These are phyloP conservation scores for Hartigia nigra DNA, from an alignment of 2,888 invertebrate genomes.

Conservation along the genomic window DNA sequence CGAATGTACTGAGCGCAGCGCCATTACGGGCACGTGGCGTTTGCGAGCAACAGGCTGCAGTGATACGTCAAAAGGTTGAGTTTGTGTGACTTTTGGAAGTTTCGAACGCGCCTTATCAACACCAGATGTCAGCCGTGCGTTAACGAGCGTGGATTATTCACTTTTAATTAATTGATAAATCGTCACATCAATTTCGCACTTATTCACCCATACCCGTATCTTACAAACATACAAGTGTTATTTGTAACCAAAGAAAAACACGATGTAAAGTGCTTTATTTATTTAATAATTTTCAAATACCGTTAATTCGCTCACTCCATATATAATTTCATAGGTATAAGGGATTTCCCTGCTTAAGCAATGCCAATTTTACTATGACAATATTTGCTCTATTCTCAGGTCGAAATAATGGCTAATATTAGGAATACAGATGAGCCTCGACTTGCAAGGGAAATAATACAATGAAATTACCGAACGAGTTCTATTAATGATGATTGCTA, in stretches of 20 bases:
- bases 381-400: no score
- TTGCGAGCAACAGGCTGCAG: not conserved
- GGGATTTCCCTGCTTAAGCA: no score
- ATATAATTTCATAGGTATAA: no score
- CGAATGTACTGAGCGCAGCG: not conserved
- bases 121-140: not conserved
- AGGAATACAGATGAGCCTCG: no score
- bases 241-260: no score
- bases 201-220: not conserved
- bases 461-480: not conserved
- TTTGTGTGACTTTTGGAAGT: not conserved
- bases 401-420: no score
- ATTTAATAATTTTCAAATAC: no score
- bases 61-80: not conserved
- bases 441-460: not conserved
- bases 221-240: no score
- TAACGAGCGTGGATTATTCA: not conserved
- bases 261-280: no score
- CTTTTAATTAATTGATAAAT: not conserved
- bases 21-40: not conserved
- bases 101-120: not conserved
- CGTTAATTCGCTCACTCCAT: no score
- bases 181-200: not conserved
- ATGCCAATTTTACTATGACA: no score
- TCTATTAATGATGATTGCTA: not conserved